Percentiles rank a stretch among this genome's conserved stretches.
Evolutionary conservation across 2,797 vertebrate species (phyloP).

Genomic region (Knipowitschia caucasica): DNA sequence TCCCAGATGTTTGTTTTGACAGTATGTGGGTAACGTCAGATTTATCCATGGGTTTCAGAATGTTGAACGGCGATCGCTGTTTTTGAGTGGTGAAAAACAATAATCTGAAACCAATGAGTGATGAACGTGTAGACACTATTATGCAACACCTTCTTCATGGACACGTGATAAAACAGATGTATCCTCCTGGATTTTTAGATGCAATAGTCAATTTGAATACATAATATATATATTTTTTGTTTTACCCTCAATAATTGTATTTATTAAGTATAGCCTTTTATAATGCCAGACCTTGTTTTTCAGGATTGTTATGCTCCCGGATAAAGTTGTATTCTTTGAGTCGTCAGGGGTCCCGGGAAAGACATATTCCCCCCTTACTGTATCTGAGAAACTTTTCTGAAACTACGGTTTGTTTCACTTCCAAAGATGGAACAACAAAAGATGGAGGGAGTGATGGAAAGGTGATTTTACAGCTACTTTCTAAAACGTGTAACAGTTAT

Average conservation of each 20-base stretch:
- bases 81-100: too few relatives aligned
- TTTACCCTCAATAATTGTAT: too few relatives aligned
- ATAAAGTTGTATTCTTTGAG: constrained; percentile 82
- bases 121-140: too few relatives aligned
- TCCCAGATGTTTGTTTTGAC: constrained; percentile 33
- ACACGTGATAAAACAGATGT: too few relatives aligned
- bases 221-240: not conserved
- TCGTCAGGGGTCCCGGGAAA: constrained; percentile 80
- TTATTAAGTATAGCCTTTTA: not conserved
- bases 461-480: constrained; percentile 65
- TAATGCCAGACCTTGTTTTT: constrained; percentile 16
- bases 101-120: too few relatives aligned
- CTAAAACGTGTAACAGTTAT: not conserved
- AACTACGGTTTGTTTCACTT: constrained; percentile 85
- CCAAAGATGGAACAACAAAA: constrained; percentile 88
- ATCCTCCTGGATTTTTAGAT: too few relatives aligned
- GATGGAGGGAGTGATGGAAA: constrained; percentile 88
- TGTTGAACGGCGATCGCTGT: too few relatives aligned
- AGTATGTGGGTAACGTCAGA: constrained; percentile 20
- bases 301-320: constrained; percentile 83
- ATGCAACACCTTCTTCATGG: too few relatives aligned
- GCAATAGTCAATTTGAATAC: too few relatives aligned
- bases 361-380: constrained; percentile 69
- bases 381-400: constrained; percentile 85
- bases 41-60: constrained; percentile 18